Conservation (phyloP, 2,797 vertebrate species). For the Phrynocephalus vlangalii region DNA sequence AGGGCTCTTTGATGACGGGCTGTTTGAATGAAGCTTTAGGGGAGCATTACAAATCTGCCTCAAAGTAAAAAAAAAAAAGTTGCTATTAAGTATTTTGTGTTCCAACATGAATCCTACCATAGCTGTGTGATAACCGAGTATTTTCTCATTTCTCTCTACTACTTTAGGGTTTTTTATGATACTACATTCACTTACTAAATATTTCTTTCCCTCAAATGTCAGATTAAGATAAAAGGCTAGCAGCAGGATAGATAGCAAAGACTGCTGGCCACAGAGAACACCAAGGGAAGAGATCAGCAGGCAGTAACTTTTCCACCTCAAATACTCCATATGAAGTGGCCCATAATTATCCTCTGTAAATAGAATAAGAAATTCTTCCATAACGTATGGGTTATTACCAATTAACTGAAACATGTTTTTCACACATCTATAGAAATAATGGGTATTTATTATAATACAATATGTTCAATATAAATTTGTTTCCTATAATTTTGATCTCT, state of each 20-base stretch:
- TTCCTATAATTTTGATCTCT: neutral
- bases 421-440: neutral
- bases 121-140: no score
- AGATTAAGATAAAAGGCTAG: neutral
- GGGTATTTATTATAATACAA: neutral
- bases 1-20: neutral
- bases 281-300: neutral
- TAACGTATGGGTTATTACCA: neutral
- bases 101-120: neutral
- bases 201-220: neutral
- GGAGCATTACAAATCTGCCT: neutral
- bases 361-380: neutral
- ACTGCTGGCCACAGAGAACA: neutral
- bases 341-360: no score
- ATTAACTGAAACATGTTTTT: neutral
- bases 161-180: neutral
- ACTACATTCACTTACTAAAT: neutral
- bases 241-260: neutral
- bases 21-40: neutral
- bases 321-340: no score
- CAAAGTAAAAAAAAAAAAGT: neutral
- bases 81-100: neutral
- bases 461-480: neutral
- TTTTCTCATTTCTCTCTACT: neutral
- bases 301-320: no score